Evolutionary conservation across 2,113 vertebrate genomes (phyloP).

Genomic region (Coturnix japonica): DNA sequence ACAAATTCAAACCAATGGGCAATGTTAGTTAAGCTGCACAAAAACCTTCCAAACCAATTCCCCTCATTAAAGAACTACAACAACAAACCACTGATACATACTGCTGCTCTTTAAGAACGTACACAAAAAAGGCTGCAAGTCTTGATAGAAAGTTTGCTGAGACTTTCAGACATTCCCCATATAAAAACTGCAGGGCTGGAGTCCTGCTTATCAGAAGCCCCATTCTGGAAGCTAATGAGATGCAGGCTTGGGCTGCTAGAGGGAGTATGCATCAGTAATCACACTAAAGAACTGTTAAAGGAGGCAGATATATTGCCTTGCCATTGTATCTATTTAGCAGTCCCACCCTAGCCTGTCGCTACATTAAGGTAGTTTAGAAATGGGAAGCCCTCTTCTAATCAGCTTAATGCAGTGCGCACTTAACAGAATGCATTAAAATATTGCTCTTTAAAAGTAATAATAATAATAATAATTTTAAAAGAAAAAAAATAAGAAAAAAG

Average conservation of each 20-base stretch:
- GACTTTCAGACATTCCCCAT: background rate
- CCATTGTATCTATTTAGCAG: background rate
- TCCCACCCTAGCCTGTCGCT: background rate
- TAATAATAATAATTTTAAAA: background rate
- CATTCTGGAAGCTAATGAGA: background rate
- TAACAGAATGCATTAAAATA: background rate
- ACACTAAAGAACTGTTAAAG: background rate
- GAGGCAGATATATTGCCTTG: background rate
- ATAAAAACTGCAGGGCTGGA: background rate
- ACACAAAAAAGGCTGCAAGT: background rate
- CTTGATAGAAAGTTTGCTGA: background rate
- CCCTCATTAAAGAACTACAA: background rate
- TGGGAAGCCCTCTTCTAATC: constrained; percentile 22
- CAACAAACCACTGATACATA: background rate
- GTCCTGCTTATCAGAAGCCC: background rate
- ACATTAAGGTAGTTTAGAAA: background rate
- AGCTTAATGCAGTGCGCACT: constrained; percentile 13
- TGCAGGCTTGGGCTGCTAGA: background rate
- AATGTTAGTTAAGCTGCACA: background rate
- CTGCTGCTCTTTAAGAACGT: background rate
- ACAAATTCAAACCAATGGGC: background rate
- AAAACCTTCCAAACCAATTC: background rate
- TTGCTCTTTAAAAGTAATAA: background rate
- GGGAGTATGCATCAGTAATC: background rate
- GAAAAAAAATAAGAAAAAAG: background rate